phyloP scores from a whole-genome alignment of 2,888 invertebrate genomes.

The Sisyra terminalis region DNA sequence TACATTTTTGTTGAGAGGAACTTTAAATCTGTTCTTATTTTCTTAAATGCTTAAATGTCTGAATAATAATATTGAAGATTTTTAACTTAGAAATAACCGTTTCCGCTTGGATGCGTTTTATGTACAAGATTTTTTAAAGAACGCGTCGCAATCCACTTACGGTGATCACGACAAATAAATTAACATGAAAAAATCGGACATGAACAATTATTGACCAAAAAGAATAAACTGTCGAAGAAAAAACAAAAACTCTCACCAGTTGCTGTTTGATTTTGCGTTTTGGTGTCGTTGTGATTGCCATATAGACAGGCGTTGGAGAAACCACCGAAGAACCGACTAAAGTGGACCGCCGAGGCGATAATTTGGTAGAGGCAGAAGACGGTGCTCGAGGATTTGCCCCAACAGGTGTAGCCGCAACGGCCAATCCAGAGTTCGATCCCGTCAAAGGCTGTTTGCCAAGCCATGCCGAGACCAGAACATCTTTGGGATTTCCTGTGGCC shows the following conservation, averaged over 20 bases:
- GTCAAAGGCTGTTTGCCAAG: slow-evolving; percentile 29
- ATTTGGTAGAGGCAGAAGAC: neutral
- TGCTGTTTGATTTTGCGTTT: slow-evolving; percentile 2
- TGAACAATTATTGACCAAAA: neutral
- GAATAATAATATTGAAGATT: too few relatives aligned
- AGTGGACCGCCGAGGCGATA: neutral
- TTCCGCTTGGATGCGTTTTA: too few relatives aligned
- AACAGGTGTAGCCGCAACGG: neutral
- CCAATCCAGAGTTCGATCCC: neutral
- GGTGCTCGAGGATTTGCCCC: neutral
- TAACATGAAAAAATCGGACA: too few relatives aligned
- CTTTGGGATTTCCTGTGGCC: slow-evolving; percentile 33
- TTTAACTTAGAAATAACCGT: too few relatives aligned
- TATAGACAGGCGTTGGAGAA: neutral
- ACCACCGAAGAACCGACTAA: neutral
- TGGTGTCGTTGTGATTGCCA: slow-evolving; percentile 1
- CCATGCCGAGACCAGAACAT: slow-evolving; percentile 39
- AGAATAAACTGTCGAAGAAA: neutral
- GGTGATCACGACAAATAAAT: too few relatives aligned
- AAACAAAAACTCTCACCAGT: neutral
- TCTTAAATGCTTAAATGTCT: too few relatives aligned
- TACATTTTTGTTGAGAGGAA: too few relatives aligned
- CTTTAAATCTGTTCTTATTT: too few relatives aligned
- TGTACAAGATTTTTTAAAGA: too few relatives aligned
- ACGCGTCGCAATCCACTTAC: too few relatives aligned